Evolutionary conservation across 1,140 invertebrate species (phyloP).

Genomic region (Drosophila micromelanica): DNA sequence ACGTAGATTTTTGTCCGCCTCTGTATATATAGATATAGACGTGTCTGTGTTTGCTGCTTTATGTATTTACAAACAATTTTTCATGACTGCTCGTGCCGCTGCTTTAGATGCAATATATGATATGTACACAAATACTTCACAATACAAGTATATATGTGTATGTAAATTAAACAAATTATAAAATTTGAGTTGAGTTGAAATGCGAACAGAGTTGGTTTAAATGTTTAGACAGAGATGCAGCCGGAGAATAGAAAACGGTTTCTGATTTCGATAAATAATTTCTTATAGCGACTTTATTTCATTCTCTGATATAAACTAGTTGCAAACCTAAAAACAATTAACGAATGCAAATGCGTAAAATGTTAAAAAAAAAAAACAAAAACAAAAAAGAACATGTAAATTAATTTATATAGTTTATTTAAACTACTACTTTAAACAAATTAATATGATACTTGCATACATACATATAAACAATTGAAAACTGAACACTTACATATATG

Average conservation of each 20-base stretch:
- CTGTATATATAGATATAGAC: neutral
- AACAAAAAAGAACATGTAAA: conserved; percentile 28
- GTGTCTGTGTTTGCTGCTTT: conserved; percentile 9
- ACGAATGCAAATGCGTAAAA: conserved; percentile 22
- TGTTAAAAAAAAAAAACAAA: conserved; percentile 28
- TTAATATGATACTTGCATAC: conserved; percentile 60
- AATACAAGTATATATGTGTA: conserved; percentile 37
- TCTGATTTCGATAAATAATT: conserved; percentile 5
- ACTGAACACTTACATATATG: conserved; percentile 36
- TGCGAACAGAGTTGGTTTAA: neutral
- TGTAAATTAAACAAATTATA: neutral
- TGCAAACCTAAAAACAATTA: conserved; percentile 16
- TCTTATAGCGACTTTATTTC: conserved; percentile 16
- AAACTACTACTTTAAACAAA: conserved; percentile 64
- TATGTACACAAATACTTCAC: conserved; percentile 28
- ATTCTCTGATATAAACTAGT: conserved; percentile 18
- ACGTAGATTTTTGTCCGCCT: neutral
- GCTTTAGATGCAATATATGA: conserved; percentile 75
- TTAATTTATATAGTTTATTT: conserved; percentile 77
- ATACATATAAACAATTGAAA: conserved; percentile 47
- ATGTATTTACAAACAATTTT: neutral
- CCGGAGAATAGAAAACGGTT: neutral
- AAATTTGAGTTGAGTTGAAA: neutral
- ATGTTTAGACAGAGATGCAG: neutral
- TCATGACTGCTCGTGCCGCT: conserved; percentile 38